These are phyloP conservation scores for Ectropis grisescens DNA, from an alignment of 1,140 invertebrate species.

Conservation along the genomic window DNA sequence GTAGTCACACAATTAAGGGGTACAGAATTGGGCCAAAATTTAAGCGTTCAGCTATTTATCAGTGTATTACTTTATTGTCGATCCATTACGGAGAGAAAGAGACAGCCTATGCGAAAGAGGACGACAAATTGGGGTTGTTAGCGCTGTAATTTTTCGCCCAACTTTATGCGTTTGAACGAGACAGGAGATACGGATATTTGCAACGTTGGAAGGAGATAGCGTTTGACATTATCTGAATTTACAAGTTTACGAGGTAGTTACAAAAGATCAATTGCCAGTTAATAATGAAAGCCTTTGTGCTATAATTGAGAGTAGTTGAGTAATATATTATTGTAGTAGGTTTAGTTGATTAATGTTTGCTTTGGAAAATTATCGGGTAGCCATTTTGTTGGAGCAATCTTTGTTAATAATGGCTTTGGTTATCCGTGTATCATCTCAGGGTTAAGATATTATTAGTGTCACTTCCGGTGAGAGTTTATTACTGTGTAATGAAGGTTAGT, in stretches of 20 bases:
- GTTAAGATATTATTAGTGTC: too few relatives aligned
- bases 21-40: constrained; percentile 60
- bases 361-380: constrained; percentile 18
- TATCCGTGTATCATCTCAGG: too few relatives aligned
- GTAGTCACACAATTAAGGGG: constrained; percentile 58
- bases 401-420: neutral
- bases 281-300: constrained; percentile 33
- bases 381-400: constrained; percentile 10
- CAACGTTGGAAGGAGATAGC: too few relatives aligned
- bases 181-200: too few relatives aligned
- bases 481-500: too few relatives aligned
- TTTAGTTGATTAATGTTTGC: constrained; percentile 30
- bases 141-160: constrained; percentile 4
- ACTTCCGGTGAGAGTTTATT: too few relatives aligned
- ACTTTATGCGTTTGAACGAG: constrained; percentile 11
- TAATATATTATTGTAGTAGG: constrained; percentile 24
- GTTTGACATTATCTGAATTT: too few relatives aligned
- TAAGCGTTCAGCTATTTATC: constrained; percentile 66
- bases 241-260: constrained; percentile 19
- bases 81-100: constrained; percentile 49
- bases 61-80: constrained; percentile 66
- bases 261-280: constrained; percentile 34
- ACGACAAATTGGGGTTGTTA: constrained; percentile 57
- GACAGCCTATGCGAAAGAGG: constrained; percentile 29
- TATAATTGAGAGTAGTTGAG: constrained; percentile 31